phyloP scores from a whole-genome alignment of 2,797 vertebrate species.

The Cheracebus regulus region DNA sequence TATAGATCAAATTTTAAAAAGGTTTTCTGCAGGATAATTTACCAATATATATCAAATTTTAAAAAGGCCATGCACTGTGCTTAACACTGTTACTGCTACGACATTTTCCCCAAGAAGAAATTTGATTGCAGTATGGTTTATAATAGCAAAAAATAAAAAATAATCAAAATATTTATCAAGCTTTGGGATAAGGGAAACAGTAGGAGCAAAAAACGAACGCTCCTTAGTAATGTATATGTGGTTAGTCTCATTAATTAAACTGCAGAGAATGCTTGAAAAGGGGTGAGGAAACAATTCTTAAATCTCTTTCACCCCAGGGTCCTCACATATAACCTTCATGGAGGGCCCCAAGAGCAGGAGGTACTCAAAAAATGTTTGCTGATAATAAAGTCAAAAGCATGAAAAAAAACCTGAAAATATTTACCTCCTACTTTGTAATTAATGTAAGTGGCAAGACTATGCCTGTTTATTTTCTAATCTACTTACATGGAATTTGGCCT shows the following conservation, averaged over 20 bases:
- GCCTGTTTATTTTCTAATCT: slow-evolving; percentile 45
- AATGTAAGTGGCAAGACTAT: slow-evolving; percentile 49
- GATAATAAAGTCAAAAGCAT: not conserved
- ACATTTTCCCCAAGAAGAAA: not conserved
- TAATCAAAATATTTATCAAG: not conserved
- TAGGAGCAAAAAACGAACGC: not conserved
- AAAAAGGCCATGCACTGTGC: not conserved
- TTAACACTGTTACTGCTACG: not conserved
- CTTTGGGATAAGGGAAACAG: not conserved
- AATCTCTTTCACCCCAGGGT: not conserved
- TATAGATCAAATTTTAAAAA: not conserved
- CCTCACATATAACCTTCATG: not conserved
- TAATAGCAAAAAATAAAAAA: not conserved
- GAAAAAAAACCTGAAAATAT: slow-evolving; percentile 52
- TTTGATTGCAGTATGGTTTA: not conserved
- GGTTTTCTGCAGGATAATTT: not conserved
- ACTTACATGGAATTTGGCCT: slow-evolving; percentile 51
- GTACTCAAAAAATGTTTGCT: not conserved
- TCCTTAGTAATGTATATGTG: not conserved
- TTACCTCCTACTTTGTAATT: slow-evolving; percentile 52
- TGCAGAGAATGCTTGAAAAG: not conserved
- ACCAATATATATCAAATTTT: not conserved
- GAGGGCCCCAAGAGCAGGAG: not conserved
- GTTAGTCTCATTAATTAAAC: not conserved
- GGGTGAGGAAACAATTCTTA: not conserved